Evolutionary conservation across 37 sponge, comb jelly and placozoan genomes (phyloP), one percentile per base, ranked within the genome.

Genomic region (Spongilla lacustris): DNA sequence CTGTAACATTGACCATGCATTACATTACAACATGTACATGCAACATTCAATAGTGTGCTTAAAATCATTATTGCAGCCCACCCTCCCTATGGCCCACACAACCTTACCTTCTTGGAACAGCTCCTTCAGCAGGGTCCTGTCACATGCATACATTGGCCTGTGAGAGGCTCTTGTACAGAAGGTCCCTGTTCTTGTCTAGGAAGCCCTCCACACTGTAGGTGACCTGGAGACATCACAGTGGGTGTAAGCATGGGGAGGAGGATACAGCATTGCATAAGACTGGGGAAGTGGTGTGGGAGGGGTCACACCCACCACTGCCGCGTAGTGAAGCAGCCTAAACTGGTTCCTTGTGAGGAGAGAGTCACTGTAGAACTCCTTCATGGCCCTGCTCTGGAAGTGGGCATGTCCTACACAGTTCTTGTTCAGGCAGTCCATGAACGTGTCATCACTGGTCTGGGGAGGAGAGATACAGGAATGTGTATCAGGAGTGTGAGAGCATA

Each of bases 141-240:
- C 96, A 84, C 96, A 92, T 26, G 90, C 81, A 75, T 71, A 94
- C 96, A 96, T 96, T n/a, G 46, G 92, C 87, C 71, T 85, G 79
- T 10, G 96, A 94, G 30, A 96, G 83, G 79, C 91, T 92, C 50
- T 85, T 80, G 77, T 77, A 89, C 49, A 96, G 90, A 14, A 87
- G 80, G 75, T 96, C 94, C 69, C 85, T 87, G 84, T 96, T 96
- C 90, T 96, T 96, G 71, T 96, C 94, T 77, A 96, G 67, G 32
- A 96, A 96, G 0, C 94, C 94, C 11, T 77, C 76, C 24, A 86
- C 84, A n/a, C 68, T 32, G 50, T 96, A 96, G 8, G 84, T 79
- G 37, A 96, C 96, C 96, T 96, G 73, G 5, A 34, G 27, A 70
- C 25, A 5, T 13, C 14, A 17, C 14, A 17, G 58, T n/a, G n/a